Conservation (phyloP, 1,140 invertebrate genomes). For the Contarinia nasturtii region DNA sequence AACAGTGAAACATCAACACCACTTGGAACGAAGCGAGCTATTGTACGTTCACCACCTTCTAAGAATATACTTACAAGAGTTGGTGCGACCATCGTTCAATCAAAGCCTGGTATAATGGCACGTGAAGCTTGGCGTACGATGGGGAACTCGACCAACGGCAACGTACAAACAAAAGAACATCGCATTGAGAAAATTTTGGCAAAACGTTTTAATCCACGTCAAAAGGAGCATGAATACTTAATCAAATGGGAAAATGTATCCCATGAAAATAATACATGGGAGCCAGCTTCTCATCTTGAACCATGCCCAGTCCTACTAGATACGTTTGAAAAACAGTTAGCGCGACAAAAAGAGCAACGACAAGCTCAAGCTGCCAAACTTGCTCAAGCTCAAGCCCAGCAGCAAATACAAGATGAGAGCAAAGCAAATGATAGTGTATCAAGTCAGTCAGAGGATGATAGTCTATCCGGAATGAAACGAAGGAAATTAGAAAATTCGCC, state of each 20-base stretch:
- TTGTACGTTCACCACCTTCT: not conserved
- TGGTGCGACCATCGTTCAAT: not conserved
- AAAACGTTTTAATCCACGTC: constrained; percentile 57
- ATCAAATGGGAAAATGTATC: constrained; percentile 64
- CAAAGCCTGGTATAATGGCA: too few species aligned
- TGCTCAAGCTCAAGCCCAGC: constrained; percentile 6
- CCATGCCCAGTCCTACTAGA: constrained; percentile 54
- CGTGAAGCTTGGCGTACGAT: too few species aligned
- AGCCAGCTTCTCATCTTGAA: constrained; percentile 48
- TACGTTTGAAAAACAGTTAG: constrained; percentile 58
- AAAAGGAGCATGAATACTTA: constrained; percentile 56
- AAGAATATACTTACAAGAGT: too few species aligned
- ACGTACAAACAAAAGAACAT: constrained; percentile 13
- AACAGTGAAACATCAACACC: too few species aligned
- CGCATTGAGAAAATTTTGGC: constrained; percentile 58
- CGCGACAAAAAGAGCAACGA: constrained; percentile 50
- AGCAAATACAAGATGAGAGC: constrained; percentile 26
- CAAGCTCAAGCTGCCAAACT: constrained; percentile 25
- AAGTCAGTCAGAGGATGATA: constrained; percentile 16
- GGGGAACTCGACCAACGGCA: too few species aligned
- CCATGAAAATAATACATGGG: constrained; percentile 61
- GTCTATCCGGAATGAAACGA: constrained; percentile 9
- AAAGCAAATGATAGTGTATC: constrained; percentile 61
- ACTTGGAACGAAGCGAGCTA: too few species aligned
- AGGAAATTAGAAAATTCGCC: not conserved